These are phyloP conservation scores for Microcaecilia unicolor DNA, from an alignment of 2,797 vertebrate species.

Conservation along the genomic window DNA sequence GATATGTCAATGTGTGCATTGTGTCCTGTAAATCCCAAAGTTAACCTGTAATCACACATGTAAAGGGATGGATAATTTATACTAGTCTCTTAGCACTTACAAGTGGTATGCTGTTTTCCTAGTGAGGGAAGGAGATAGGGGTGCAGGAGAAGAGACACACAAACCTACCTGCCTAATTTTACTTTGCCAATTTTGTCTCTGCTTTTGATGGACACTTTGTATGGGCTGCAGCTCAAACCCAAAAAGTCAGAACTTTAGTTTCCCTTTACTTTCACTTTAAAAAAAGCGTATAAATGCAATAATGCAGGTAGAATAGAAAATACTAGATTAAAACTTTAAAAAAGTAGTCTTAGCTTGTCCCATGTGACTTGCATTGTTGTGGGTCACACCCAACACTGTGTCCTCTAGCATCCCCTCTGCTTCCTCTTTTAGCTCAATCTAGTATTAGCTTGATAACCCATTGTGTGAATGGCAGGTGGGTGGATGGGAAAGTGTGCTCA, in stretches of 20 bases:
- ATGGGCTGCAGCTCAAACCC: slow-evolving; percentile 50
- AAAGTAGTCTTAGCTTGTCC: slow-evolving; percentile 57
- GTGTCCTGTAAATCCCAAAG: too few relatives aligned
- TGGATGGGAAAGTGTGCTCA: slow-evolving; percentile 41
- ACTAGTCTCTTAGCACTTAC: too few relatives aligned
- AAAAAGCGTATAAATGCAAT: slow-evolving; percentile 70
- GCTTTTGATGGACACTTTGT: slow-evolving; percentile 55
- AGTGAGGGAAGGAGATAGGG: too few relatives aligned
- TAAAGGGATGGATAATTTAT: too few relatives aligned
- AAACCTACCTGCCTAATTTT: slow-evolving; percentile 38
- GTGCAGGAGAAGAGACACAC: too few relatives aligned
- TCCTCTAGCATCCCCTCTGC: slow-evolving; percentile 44
- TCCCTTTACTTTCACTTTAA: slow-evolving; percentile 49
- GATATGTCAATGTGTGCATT: too few relatives aligned
- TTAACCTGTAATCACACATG: too few relatives aligned
- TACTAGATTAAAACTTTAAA: slow-evolving; percentile 53
- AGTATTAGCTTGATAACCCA: slow-evolving; percentile 51
- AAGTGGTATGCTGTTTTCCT: too few relatives aligned
- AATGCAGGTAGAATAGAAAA: slow-evolving; percentile 62
- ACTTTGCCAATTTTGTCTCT: slow-evolving; percentile 46
- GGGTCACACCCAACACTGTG: slow-evolving; percentile 41
- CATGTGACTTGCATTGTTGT: slow-evolving; percentile 52
- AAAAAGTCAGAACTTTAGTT: slow-evolving; percentile 50
- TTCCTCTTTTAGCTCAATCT: slow-evolving; percentile 48
- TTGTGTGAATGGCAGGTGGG: slow-evolving; percentile 47